Evolutionary conservation across 2,888 invertebrate species (phyloP).

Genomic region (Leptinotarsa tumamoca): DNA sequence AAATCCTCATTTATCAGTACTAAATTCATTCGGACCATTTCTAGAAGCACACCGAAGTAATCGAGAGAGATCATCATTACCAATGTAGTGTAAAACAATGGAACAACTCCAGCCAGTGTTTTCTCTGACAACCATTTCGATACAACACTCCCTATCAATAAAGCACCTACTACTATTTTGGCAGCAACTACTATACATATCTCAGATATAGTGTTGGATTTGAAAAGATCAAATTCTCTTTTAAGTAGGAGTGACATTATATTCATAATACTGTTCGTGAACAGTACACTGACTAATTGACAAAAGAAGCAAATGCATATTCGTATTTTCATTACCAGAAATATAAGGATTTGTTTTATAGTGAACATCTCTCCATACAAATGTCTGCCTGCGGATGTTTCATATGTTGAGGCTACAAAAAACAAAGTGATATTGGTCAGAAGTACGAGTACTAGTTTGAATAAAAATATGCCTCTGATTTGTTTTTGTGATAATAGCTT

Average conservation of each 20-base stretch:
- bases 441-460: neutral
- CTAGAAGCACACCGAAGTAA: neutral
- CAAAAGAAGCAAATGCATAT: neutral
- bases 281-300: neutral
- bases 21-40: slow-evolving; percentile 1
- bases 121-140: neutral
- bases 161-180: neutral
- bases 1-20: neutral
- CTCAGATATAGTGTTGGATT: neutral
- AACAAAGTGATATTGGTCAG: neutral
- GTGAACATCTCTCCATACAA: neutral
- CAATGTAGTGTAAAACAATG: neutral
- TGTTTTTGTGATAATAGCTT: neutral
- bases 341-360: neutral
- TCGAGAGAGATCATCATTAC: neutral
- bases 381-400: neutral
- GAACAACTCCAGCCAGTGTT: neutral
- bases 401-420: neutral
- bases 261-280: neutral
- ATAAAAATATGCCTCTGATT: neutral
- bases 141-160: neutral
- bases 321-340: neutral
- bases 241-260: neutral
- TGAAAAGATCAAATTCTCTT: too few relatives aligned
- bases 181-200: neutral